Evolutionary conservation across 1,140 invertebrate species (phyloP), one percentile per base, ranked within the genome.

Genomic region (Anastrepha ludens): DNA sequence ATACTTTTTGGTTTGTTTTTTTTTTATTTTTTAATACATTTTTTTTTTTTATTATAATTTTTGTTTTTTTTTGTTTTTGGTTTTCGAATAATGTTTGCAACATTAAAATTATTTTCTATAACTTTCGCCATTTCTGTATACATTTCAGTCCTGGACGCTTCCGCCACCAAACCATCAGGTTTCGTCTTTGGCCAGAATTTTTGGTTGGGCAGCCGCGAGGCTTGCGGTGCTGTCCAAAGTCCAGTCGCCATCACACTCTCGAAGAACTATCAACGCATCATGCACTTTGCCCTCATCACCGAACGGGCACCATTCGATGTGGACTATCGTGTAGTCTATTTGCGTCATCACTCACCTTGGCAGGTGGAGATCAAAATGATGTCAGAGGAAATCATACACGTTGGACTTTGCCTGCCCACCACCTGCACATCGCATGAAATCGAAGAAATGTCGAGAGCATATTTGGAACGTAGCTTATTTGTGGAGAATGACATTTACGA

Each of bases 151-250:
- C 89, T 93, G 5, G 93, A 93, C 87, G 91, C 93, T 5, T 93
- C 93, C 2, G 93, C 91, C 5, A 89, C 87, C 1, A 91, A 92
- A 58, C 88, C 91, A 0, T 88, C 93, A 3, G 93, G 93, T 1
- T 93, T 93, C 13, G 60, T 93, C 0, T 93, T 90, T 59, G 93
- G 93, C n/a, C 91, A 93, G 13, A 93, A 93, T 89, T 93, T 90
- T 60, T 93, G 92, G 93, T 88, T 93, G 39, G 93, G 92, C 3
- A 93, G 93, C 62, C 88, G 90, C 2, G 90, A 91, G 55, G 90
- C 89, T 0, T 93, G 93, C 65, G 87, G 65, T 3, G 89, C 89
- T 0, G 88, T 93, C 2, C 89, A 90, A 39, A 41, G 85, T 9
- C 92, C 92, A 0, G 87, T 92, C 29, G 89, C 88, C 11, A 89